These are phyloP conservation scores for Falco biarmicus DNA, from an alignment of 2,797 vertebrate species.

Conservation along the genomic window DNA sequence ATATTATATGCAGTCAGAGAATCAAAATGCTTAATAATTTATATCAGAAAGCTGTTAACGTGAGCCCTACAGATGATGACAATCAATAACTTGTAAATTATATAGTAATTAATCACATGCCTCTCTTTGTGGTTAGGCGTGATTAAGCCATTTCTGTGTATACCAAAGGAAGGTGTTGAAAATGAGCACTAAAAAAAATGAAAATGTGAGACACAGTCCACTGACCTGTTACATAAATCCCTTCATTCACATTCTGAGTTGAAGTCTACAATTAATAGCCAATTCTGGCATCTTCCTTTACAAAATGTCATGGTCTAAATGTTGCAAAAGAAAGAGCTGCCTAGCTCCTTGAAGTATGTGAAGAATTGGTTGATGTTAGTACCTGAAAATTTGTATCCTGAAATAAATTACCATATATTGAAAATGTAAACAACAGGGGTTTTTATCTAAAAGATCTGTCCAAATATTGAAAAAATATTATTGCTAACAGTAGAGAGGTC, in stretches of 20 bases:
- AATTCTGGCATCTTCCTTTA: background rate
- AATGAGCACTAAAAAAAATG: background rate
- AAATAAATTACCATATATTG: constrained; percentile 23
- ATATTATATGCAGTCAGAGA: background rate
- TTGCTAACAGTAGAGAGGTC: constrained; percentile 66
- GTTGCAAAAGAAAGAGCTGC: background rate
- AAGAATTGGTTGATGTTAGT: background rate
- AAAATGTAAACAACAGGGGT: constrained; percentile 64
- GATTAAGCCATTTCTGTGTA: background rate
- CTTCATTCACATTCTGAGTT: constrained; percentile 2
- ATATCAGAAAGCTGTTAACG: constrained; percentile 6
- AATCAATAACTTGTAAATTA: constrained; percentile 45
- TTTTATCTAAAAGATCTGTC: constrained; percentile 62
- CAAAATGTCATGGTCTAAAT: constrained; percentile 36
- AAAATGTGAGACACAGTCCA: background rate
- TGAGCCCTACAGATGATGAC: background rate
- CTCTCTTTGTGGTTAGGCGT: background rate
- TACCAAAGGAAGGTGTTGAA: background rate
- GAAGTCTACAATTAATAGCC: constrained; percentile 41
- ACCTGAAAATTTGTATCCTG: constrained; percentile 37
- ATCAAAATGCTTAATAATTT: constrained; percentile 41
- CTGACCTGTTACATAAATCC: constrained; percentile 32
- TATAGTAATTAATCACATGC: constrained; percentile 37
- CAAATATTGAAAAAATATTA: constrained; percentile 76
- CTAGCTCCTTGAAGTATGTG: background rate